Conservation (phyloP, 2,113 vertebrate genomes). For the Fregata magnificens region DNA sequence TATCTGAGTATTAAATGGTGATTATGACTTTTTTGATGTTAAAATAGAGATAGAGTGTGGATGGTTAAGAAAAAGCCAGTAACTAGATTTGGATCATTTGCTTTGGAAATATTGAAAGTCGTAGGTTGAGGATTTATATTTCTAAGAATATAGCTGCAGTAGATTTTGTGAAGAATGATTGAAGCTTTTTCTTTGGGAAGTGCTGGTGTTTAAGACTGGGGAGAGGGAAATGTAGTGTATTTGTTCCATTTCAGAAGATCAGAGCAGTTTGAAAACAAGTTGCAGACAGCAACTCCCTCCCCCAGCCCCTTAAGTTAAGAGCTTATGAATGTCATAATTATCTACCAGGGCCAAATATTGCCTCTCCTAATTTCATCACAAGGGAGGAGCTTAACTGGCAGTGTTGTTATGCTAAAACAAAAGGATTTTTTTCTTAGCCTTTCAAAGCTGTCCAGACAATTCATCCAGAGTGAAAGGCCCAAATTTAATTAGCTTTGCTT, state of each 20-base stretch:
- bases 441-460: conserved; percentile 2
- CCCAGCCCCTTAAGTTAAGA: not conserved
- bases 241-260: conserved; percentile 64
- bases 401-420: not conserved
- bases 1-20: not conserved
- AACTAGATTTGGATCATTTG: not conserved
- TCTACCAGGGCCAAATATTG: conserved; percentile 54
- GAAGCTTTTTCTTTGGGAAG: conserved; percentile 58
- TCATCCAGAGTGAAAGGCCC: not conserved
- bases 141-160: conserved; percentile 33
- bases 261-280: conserved; percentile 49
- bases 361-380: conserved; percentile 35
- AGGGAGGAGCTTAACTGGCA: not conserved
- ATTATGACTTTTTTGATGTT: not conserved
- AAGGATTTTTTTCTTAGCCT: conserved; percentile 16
- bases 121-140: conserved; percentile 31
- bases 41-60: not conserved
- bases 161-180: conserved; percentile 38
- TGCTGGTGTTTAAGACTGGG: conserved; percentile 24
- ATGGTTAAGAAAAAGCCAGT: not conserved
- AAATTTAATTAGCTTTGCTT: conserved; percentile 6
- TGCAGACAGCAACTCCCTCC: not conserved
- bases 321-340: conserved; percentile 62
- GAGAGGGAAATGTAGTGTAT: conserved; percentile 35
- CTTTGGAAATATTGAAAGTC: conserved; percentile 25